phyloP scores from a whole-genome alignment of 2,113 vertebrate species.

The Antechinus stuartii region DNA sequence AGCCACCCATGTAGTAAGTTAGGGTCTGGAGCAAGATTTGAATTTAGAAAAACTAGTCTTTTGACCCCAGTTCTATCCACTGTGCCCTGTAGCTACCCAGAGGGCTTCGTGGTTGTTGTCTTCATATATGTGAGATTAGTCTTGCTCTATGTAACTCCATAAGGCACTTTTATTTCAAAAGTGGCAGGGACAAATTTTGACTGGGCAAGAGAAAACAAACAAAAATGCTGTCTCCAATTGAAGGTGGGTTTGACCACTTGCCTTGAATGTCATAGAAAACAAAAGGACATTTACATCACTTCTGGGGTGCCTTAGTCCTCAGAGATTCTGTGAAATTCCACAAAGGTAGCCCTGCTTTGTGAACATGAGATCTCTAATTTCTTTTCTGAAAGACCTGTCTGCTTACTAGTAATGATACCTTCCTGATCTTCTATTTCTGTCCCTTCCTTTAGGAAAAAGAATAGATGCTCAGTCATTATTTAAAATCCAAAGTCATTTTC shows the following conservation, averaged over 20 bases:
- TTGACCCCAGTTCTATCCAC: too few relatives aligned
- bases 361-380: conserved; percentile 66
- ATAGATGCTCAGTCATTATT: conserved; percentile 77
- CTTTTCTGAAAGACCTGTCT: conserved; percentile 73
- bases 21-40: too few relatives aligned
- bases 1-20: too few relatives aligned
- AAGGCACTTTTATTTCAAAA: not conserved
- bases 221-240: not conserved
- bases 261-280: not conserved
- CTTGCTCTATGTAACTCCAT: not conserved
- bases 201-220: not conserved
- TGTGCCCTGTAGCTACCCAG: too few relatives aligned
- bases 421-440: conserved; percentile 78
- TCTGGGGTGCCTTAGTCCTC: not conserved
- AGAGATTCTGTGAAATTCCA: not conserved
- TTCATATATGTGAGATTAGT: not conserved
- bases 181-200: not conserved
- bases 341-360: not conserved
- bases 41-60: too few relatives aligned
- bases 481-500: conserved; percentile 75
- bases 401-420: conserved; percentile 78
- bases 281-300: not conserved
- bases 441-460: conserved; percentile 78
- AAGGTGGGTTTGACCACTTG: not conserved
- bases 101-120: not conserved